Percentiles rank a stretch among this genome's conserved stretches.
Evolutionary conservation across 2,797 vertebrate species (phyloP).

Genomic region (Dendrocincla fuliginosa): DNA sequence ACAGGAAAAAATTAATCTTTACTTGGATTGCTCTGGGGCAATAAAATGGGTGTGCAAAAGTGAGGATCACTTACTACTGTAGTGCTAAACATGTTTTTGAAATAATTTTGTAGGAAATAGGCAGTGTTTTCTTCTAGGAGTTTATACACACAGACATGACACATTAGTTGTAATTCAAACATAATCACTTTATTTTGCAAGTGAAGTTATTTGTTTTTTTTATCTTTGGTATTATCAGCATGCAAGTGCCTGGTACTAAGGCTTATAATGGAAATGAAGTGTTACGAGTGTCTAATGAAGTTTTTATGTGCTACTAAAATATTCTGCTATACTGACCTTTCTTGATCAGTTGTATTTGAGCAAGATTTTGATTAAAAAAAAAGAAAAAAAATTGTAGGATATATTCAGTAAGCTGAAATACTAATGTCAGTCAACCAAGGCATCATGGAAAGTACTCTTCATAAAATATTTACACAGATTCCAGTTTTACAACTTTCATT

Average conservation of each 20-base stretch:
- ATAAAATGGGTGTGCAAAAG: neutral
- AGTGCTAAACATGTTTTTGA: neutral
- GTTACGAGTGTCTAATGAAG: neutral
- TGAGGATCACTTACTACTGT: neutral
- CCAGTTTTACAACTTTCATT: conserved; percentile 42
- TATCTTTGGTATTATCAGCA: neutral
- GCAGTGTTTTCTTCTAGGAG: neutral
- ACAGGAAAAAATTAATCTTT: conserved; percentile 8
- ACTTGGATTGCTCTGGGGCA: neutral
- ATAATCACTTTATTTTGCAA: neutral
- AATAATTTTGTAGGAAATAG: neutral
- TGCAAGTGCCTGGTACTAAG: neutral
- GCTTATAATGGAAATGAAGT: neutral
- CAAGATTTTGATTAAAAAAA: neutral
- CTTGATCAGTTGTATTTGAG: neutral
- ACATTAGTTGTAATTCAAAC: neutral
- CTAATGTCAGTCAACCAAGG: neutral
- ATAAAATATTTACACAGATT: conserved; percentile 42
- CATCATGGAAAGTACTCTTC: neutral
- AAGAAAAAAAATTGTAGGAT: neutral
- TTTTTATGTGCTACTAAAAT: neutral
- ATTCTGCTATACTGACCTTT: conserved; percentile 1
- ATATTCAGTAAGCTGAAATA: neutral
- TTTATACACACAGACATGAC: neutral
- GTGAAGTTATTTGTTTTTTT: neutral